Base-by-base conservation (phyloP, 2,797 vertebrate species). In the Uromys caudimaculatus region DNA sequence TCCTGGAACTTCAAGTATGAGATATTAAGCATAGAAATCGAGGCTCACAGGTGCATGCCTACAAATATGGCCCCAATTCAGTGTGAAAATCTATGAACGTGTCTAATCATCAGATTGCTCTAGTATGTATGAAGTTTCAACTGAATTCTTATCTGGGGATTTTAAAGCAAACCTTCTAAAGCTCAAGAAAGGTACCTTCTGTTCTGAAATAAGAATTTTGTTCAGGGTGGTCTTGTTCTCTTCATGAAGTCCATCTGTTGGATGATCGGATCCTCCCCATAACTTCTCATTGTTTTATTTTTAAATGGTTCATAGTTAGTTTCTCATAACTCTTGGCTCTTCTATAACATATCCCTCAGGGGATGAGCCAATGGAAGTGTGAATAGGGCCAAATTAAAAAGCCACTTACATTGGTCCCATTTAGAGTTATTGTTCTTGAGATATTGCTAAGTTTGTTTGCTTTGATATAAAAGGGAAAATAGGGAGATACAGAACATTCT, bases 131-230 rank as follows among this genome's bases (percentile, higher is more conserved):
- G 54, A 47, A 23, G 96, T 3, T 4, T 21, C 35, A 91, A 64
- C 6, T 93, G 76, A 60, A 84, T 81, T 95, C 13, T 96, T 94
- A 44, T 29, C 92, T 86, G 54, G 29, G n/a, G 13, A 82, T 92
- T 95, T 56, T 69, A 96, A 71, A 86, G 52, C 27, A 83, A 94
- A 73, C 27, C 62, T 95, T 47, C 38, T 58, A 94, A 81, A 35
- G 47, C 38, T 79, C 71, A 93, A 79, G 73, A 96, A 84, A 82
- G 89, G 77, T 6, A n/a, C 32, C 32, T 60, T 89, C 19, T 77
- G 23, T 35, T 50, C 54, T n/a, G 88, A 64, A 77, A 27, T 12
- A 77, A 77, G 41, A 62, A 50, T 77, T 75, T 24, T 83, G 2
- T 83, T 94, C 6, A 32, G n/a, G 10, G 19, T 91, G 24, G 21